phyloP scores from a whole-genome alignment of 2,888 invertebrate species.

The Archaeoteleia sp. region DNA sequence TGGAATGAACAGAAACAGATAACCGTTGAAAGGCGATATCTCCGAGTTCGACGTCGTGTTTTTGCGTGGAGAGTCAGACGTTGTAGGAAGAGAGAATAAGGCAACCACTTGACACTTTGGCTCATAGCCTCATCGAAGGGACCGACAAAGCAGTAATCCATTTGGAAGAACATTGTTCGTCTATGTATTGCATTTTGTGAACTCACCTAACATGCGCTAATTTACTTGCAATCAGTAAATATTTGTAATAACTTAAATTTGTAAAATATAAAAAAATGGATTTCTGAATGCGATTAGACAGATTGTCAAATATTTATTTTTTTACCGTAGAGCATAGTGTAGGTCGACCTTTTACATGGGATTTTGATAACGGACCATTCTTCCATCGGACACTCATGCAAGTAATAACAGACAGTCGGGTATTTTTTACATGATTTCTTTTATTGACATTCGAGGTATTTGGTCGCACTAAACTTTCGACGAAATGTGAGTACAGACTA shows the following conservation, averaged over 20 bases:
- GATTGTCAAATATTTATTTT: slow-evolving; percentile 26
- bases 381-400: no score
- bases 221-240: neutral
- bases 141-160: neutral
- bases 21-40: no score
- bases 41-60: no score
- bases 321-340: slow-evolving; percentile 30
- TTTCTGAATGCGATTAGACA: slow-evolving; percentile 40
- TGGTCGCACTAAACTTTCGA: slow-evolving; percentile 52
- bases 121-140: slow-evolving; percentile 2
- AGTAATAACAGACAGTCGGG: slow-evolving; percentile 7
- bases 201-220: neutral
- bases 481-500: slow-evolving; percentile 62
- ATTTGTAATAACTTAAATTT: neutral
- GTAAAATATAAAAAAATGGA: no score
- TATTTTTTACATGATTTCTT: slow-evolving; percentile 20
- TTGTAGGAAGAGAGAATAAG: no score
- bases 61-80: no score
- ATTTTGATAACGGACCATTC: slow-evolving; percentile 27
- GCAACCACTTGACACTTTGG: neutral
- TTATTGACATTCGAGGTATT: slow-evolving; percentile 33
- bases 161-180: no score
- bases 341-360: slow-evolving; percentile 33
- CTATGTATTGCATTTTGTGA: no score
- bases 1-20: no score